Evolutionary conservation across 2,797 vertebrate genomes (phyloP).

Genomic region (Silurus aristotelis): DNA sequence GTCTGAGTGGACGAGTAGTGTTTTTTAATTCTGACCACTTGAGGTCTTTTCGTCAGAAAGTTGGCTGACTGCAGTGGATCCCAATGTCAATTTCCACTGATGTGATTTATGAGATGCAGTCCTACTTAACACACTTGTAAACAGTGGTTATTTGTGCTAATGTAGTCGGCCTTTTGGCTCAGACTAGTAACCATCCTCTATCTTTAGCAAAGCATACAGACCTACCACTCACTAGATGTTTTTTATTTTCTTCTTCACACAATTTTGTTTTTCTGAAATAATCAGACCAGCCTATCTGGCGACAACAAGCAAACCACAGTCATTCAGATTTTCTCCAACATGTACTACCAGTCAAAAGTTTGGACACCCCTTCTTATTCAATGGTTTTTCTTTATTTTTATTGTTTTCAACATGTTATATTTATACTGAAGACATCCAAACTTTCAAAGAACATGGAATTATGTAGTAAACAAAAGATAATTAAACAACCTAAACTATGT

Average conservation of each 20-base stretch:
- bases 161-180: background rate
- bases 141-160: background rate
- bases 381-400: no score
- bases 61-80: background rate
- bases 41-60: no score
- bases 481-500: no score
- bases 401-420: no score
- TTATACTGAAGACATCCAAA: no score
- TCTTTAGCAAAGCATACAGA: background rate
- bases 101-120: background rate
- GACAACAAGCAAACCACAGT: background rate
- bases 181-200: background rate
- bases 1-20: no score
- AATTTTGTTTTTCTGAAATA: background rate
- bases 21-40: no score
- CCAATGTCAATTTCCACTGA: background rate
- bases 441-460: no score
- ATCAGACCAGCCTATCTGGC: background rate
- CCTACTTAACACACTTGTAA: background rate
- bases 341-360: background rate
- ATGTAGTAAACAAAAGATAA: no score
- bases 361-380: no score
- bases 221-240: background rate
- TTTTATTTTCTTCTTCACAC: background rate
- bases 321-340: background rate